These are phyloP conservation scores for Gila orcuttii DNA, from an alignment of 2,113 vertebrate genomes.

Conservation along the genomic window DNA sequence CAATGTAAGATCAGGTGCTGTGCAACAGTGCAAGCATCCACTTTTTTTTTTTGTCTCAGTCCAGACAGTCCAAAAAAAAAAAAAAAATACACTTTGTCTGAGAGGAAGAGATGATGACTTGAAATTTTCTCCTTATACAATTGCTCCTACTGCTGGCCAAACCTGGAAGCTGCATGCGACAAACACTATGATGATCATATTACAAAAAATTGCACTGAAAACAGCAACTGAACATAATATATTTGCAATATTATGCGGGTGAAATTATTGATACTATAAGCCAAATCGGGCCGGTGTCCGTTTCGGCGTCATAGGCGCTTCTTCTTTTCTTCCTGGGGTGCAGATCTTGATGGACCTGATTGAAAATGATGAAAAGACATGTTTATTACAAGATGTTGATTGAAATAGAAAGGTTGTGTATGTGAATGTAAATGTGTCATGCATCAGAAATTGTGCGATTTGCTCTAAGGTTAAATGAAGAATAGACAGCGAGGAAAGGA, in stretches of 20 bases:
- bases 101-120: background rate
- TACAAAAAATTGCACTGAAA: background rate
- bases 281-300: conserved; percentile 92
- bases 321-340: conserved; percentile 91
- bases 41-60: background rate
- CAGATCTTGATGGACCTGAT: conserved; percentile 90
- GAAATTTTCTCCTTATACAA: conserved; percentile 72
- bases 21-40: background rate
- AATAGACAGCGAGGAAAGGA: conserved; percentile 52
- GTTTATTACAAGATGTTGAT: background rate
- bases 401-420: conserved; percentile 20
- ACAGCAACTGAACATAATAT: background rate
- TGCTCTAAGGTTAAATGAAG: conserved; percentile 7
- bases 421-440: background rate
- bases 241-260: background rate
- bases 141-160: conserved; percentile 79
- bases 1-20: background rate
- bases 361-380: conserved; percentile 42
- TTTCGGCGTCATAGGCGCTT: conserved; percentile 91
- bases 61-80: background rate
- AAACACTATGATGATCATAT: background rate
- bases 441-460: conserved; percentile 14
- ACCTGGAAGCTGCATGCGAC: conserved; percentile 64
- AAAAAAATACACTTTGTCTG: background rate
- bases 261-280: conserved; percentile 70